Evolutionary conservation across 1,140 invertebrate genomes (phyloP), one percentile per base, ranked within the genome.

Genomic region (Dendroctonus ponderosae): DNA sequence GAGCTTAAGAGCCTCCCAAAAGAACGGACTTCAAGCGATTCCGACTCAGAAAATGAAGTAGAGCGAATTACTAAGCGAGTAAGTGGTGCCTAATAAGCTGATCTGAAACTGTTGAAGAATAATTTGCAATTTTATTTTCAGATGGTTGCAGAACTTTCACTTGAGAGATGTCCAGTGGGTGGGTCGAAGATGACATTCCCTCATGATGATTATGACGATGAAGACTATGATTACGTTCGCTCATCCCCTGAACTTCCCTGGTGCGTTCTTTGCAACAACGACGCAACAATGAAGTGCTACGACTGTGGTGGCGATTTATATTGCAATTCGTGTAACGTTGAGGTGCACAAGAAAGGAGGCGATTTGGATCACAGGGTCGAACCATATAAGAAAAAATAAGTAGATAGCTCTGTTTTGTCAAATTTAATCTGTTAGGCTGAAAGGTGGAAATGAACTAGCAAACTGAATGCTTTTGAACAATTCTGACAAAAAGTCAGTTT

Each of bases 231-330:
- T 14, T 60, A 53, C 2, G 37, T 40, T 7, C 12, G 54, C 52
- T 46, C 59, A n/a, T 74, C 74, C 39, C 73, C 73, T 71, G 88
- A 90, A 74, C 78, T 91, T 5, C 88, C 89, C 46, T 91, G 89
- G 83, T 92, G 90, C 79, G 85, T 85, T 71, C 85, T 91, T 49
- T 92, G 90, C 73, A 89, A 91, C 77, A 85, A 89, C 74, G 88
- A 91, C 82, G 89, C 89, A 5, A 80, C 71, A 11, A 79, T 86
- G 59, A 80, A 85, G 42, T 92, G 90, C 75, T 75, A 83, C 44
- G 88, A 86, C 68, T 92, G 90, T 78, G 84, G 85, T 71, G 80
- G 82, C 52, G 89, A 91, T 77, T 78, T 91, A 0, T 92, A 89
- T 72, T 92, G 89, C 78, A 79, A 79, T 6, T 76, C 79, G 66